Evolutionary conservation across 2,888 invertebrate species (phyloP).

Genomic region (Rotaria magnacalcarata): DNA sequence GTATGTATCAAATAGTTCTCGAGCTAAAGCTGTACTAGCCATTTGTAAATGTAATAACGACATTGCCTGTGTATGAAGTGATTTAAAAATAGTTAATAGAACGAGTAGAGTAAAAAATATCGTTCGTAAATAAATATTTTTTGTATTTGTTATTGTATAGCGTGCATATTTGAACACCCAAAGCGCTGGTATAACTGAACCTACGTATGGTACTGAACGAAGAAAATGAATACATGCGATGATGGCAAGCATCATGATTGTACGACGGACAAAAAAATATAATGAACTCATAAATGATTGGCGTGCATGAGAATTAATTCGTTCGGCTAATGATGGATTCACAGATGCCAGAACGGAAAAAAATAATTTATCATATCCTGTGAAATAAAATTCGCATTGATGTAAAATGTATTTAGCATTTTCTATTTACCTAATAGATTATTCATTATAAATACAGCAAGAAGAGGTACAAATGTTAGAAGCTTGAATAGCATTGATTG

Average conservation of each 20-base stretch:
- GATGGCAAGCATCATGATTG: background rate
- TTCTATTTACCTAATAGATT: background rate
- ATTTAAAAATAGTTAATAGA: background rate
- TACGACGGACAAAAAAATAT: constrained; percentile 14
- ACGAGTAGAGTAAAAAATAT: constrained; percentile 17
- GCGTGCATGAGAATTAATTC: background rate
- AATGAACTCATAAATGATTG: background rate
- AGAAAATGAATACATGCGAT: constrained; percentile 8
- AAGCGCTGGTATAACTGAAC: background rate
- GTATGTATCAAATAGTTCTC: constrained; percentile 35
- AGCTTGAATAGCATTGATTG: background rate
- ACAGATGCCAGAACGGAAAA: background rate
- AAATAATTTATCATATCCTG: constrained; percentile 13
- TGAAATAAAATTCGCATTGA: too few relatives aligned
- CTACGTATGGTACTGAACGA: background rate
- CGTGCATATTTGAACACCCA: constrained; percentile 28
- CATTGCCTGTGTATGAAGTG: background rate
- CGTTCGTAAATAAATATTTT: background rate
- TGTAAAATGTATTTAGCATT: too few relatives aligned
- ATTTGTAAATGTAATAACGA: constrained; percentile 25
- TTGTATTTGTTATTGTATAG: constrained; percentile 29
- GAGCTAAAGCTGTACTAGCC: background rate
- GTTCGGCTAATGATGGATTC: background rate
- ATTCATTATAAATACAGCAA: constrained; percentile 21
- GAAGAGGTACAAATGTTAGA: background rate